A percentile compares a stretch with the other conserved stretches of the same genome.
Evolutionary conservation across 2,113 vertebrate species (phyloP).

Genomic region (Megaleporinus macrocephalus): DNA sequence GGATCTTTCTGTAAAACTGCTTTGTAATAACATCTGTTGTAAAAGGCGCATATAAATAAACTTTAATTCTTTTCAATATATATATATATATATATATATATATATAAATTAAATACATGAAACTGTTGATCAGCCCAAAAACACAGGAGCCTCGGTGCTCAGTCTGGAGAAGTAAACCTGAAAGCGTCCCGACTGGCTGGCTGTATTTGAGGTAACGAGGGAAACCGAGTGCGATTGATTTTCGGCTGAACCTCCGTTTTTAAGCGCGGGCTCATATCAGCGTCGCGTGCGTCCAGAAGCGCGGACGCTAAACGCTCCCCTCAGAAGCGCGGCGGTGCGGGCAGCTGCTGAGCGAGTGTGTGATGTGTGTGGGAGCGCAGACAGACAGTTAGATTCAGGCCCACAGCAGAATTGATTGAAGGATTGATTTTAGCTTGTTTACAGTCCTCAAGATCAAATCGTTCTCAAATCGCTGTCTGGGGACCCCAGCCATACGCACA

Average conservation of each 20-base stretch:
- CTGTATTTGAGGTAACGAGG: too few relatives aligned
- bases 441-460: conserved; percentile 61
- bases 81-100: too few relatives aligned
- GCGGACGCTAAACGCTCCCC: conserved; percentile 13
- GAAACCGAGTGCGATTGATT: background rate
- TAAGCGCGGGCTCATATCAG: too few relatives aligned
- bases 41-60: too few relatives aligned
- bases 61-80: too few relatives aligned
- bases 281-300: background rate
- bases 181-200: too few relatives aligned
- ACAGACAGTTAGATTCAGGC: conserved; percentile 51
- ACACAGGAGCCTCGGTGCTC: too few relatives aligned
- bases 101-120: too few relatives aligned
- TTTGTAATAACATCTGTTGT: too few relatives aligned
- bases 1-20: too few relatives aligned
- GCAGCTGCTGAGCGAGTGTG: conserved; percentile 6
- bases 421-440: conserved; percentile 63
- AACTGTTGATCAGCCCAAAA: too few relatives aligned
- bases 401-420: conserved; percentile 58
- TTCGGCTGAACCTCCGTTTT: background rate
- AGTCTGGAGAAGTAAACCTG: too few relatives aligned
- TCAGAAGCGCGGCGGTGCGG: conserved; percentile 6
- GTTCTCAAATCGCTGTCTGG: conserved; percentile 51
- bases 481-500: conserved; percentile 48
- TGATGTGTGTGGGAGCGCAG: background rate